Evolutionary conservation across 2,797 vertebrate species (phyloP).

Genomic region (Molossus molossus): DNA sequence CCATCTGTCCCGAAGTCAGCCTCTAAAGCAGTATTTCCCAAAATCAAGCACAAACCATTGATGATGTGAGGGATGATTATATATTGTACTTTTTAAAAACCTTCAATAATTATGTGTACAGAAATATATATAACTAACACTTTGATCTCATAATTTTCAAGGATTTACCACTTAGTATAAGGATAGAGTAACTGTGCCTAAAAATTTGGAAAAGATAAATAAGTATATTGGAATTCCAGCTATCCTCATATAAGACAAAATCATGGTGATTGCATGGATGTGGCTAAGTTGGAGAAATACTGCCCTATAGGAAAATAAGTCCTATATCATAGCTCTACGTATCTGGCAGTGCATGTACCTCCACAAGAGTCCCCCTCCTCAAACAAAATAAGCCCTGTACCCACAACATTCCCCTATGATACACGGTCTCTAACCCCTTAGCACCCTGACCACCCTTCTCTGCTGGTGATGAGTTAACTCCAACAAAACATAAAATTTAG

Average conservation of each 20-base stretch:
- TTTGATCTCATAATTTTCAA: constrained; percentile 25
- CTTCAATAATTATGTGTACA: not conserved
- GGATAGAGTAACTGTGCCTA: not conserved
- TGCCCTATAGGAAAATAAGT: not conserved
- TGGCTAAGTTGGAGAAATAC: not conserved
- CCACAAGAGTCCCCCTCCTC: not conserved
- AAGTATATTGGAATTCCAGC: constrained; percentile 34
- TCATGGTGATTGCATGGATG: not conserved
- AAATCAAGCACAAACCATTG: not conserved
- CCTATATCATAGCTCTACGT: not conserved
- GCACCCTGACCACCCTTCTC: not conserved
- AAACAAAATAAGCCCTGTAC: not conserved
- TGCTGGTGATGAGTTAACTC: not conserved
- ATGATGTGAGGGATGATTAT: not conserved
- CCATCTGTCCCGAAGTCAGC: not conserved
- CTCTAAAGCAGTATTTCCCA: not conserved
- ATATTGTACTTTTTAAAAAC: not conserved
- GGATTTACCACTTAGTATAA: not conserved
- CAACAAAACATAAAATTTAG: not conserved
- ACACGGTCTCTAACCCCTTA: not conserved
- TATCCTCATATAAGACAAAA: not conserved
- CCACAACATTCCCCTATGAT: not conserved
- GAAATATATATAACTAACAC: not conserved
- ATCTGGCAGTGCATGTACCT: not conserved
- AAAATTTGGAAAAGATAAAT: constrained; percentile 7